Evolutionary conservation across 2,797 vertebrate genomes (phyloP).

Genomic region (Amniataba percoides): DNA sequence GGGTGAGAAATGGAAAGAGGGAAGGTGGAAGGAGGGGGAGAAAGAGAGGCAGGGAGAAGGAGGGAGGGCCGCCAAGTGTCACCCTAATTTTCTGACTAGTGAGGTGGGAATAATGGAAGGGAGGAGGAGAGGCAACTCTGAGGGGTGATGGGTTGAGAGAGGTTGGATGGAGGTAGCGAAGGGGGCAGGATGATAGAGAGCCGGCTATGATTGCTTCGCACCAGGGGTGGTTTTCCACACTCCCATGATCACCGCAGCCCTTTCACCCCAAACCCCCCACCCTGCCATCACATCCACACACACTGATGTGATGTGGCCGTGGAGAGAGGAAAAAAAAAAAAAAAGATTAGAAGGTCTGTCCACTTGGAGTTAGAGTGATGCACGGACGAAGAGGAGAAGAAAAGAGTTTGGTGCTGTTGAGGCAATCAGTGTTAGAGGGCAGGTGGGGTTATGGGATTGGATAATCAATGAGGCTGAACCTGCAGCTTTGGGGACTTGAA

Average conservation of each 20-base stretch:
- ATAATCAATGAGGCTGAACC: slow-evolving; percentile 67
- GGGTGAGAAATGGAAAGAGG: slow-evolving; percentile 73
- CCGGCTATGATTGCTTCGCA: slow-evolving; percentile 76
- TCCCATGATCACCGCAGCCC: slow-evolving; percentile 63
- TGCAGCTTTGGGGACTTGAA: slow-evolving; percentile 49
- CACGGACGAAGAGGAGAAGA: slow-evolving; percentile 18
- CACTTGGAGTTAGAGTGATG: slow-evolving; percentile 37
- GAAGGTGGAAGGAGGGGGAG: slow-evolving; percentile 41
- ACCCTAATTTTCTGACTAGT: slow-evolving; percentile 80
- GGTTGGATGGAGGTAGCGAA: slow-evolving; percentile 62
- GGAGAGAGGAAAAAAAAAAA: background rate
- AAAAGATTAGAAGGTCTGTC: slow-evolving; percentile 39
- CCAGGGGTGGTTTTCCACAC: slow-evolving; percentile 73
- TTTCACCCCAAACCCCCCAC: slow-evolving; percentile 61
- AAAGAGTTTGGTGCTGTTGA: slow-evolving; percentile 24
- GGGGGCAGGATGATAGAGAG: slow-evolving; percentile 77
- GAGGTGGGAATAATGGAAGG: slow-evolving; percentile 77
- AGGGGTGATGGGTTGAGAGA: slow-evolving; percentile 64
- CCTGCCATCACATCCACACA: slow-evolving; percentile 37
- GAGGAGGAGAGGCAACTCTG: slow-evolving; percentile 54
- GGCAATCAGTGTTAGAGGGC: slow-evolving; percentile 51
- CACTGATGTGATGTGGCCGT: slow-evolving; percentile 43
- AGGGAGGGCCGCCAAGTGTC: slow-evolving; percentile 56
- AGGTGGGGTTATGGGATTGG: slow-evolving; percentile 39
- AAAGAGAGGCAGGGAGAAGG: slow-evolving; percentile 25